Evolutionary conservation across 2,888 invertebrate genomes (phyloP).

Genomic region (Apomyelois bistriatella): DNA sequence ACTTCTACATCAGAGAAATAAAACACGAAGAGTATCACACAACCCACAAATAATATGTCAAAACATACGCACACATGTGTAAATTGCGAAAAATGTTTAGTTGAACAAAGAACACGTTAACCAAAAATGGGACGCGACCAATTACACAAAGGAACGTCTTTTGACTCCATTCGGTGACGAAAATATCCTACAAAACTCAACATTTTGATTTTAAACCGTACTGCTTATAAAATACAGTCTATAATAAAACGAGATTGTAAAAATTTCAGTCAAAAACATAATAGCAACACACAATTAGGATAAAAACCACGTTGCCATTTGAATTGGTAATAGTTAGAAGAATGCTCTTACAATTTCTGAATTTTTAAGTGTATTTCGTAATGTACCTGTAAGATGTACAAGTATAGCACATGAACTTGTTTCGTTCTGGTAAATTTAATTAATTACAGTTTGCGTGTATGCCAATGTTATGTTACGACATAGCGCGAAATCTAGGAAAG

Average conservation of each 20-base stretch:
- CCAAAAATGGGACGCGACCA: slow-evolving; percentile 67
- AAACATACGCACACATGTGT: neutral
- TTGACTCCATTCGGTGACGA: slow-evolving; percentile 35
- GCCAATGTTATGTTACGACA: slow-evolving; percentile 14
- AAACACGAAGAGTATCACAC: neutral
- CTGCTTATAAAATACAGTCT: slow-evolving; percentile 2
- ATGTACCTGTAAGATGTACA: slow-evolving; percentile 23
- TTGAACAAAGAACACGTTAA: slow-evolving; percentile 38
- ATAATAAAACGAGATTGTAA: neutral
- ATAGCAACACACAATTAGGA: slow-evolving; percentile 55
- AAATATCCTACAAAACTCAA: slow-evolving; percentile 20
- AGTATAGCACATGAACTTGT: slow-evolving; percentile 16
- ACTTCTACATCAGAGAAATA: too few species aligned
- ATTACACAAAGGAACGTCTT: slow-evolving; percentile 54
- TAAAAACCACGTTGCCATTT: slow-evolving; percentile 58
- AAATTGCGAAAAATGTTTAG: slow-evolving; percentile 51
- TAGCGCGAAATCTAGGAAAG: slow-evolving; percentile 12
- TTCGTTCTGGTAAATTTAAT: slow-evolving; percentile 19
- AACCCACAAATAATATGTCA: neutral
- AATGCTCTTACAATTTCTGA: slow-evolving; percentile 49
- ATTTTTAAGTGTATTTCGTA: slow-evolving; percentile 51
- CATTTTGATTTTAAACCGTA: slow-evolving; percentile 27
- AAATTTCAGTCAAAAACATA: slow-evolving; percentile 37
- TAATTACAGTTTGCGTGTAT: slow-evolving; percentile 16
- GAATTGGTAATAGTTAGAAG: slow-evolving; percentile 61